Evolutionary conservation across 2,888 invertebrate genomes (phyloP), one percentile per base, ranked within the genome.

Genomic region (Mactromeris polynyma): DNA sequence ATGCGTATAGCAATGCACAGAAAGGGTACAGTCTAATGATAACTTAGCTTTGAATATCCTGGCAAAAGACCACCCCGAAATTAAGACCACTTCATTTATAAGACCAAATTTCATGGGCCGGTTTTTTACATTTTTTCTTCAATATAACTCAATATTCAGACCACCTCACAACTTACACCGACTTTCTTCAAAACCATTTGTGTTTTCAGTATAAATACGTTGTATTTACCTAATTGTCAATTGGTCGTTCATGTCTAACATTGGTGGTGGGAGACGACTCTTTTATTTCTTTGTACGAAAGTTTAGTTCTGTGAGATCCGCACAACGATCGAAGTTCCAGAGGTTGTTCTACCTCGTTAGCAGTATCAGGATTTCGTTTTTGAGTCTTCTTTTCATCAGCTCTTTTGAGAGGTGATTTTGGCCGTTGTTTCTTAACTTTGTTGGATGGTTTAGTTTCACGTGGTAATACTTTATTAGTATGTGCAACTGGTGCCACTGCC

Each of bases 231-330:
- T 77, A 54, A 17, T 58, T 81, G 51, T 54, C 17, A 36, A 9
- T 33, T 3, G 33, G n/a, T n/a, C n/a, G n/a, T n/a, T n/a, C n/a
- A n/a, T n/a, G n/a, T n/a, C n/a, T n/a, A n/a, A n/a, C n/a, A n/a
- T n/a, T n/a, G n/a, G n/a, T n/a, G n/a, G n/a, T n/a, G n/a, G n/a
- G n/a, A n/a, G n/a, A 26, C 26, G 19, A 31, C 40, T 69, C 40
- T 40, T 1, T 21, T 33, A 36, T 19, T 78, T 73, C 83, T 83
- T 64, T 83, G 19, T 31, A 73, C 14, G 40, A 40, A 19, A 89
- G 81, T 42, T 86, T 89, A 2, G 92, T 87, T 79, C 42, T 92
- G 33, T 92, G 92, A 3, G 79, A 79, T 2, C 92, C 92, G 84
- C 91, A 90, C 1, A 92, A 38, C 0, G 92, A 91, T 38, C 88